Percentiles rank a stretch among this genome's conserved stretches.
These are phyloP conservation scores for Cantharis rufa DNA, from an alignment of 2,888 invertebrate species.

Conservation along the genomic window DNA sequence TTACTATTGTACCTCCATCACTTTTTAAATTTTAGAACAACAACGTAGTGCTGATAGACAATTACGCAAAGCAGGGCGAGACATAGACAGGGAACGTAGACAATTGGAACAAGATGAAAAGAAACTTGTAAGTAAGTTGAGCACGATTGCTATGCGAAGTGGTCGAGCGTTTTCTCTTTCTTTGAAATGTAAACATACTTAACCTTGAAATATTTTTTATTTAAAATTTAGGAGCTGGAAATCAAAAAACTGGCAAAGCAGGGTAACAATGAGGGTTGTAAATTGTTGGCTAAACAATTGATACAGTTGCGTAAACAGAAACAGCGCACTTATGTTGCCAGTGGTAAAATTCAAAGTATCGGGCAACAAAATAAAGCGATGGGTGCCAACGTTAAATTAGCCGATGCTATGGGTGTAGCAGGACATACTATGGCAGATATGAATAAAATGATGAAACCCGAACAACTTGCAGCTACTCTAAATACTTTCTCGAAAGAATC, in stretches of 20 bases:
- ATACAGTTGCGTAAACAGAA: slow-evolving; percentile 88
- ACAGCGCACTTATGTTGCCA: slow-evolving; percentile 77
- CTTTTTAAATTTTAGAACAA: slow-evolving; percentile 66
- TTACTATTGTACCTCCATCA: neutral
- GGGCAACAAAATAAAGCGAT: slow-evolving; percentile 87
- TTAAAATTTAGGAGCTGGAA: slow-evolving; percentile 72
- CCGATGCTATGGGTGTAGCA: slow-evolving; percentile 86
- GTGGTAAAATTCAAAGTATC: slow-evolving; percentile 78
- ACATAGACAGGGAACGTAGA: slow-evolving; percentile 80
- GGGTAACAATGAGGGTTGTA: slow-evolving; percentile 83
- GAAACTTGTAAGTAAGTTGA: slow-evolving; percentile 68
- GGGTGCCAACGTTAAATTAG: slow-evolving; percentile 86
- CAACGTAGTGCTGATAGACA: slow-evolving; percentile 81
- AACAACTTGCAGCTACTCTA: slow-evolving; percentile 80
- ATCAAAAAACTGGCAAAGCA: slow-evolving; percentile 87
- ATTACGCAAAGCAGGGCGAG: slow-evolving; percentile 78
- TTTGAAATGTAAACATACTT: neutral
- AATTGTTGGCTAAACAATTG: slow-evolving; percentile 85
- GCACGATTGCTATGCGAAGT: neutral
- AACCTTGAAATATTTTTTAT: neutral
- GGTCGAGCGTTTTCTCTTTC: neutral
- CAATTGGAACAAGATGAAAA: slow-evolving; percentile 88
- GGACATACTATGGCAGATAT: slow-evolving; percentile 87
- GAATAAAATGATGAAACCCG: slow-evolving; percentile 86
- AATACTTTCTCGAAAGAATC: slow-evolving; percentile 82